phyloP scores from a whole-genome alignment of 2,113 vertebrate species.

The Camelus bactrianus region DNA sequence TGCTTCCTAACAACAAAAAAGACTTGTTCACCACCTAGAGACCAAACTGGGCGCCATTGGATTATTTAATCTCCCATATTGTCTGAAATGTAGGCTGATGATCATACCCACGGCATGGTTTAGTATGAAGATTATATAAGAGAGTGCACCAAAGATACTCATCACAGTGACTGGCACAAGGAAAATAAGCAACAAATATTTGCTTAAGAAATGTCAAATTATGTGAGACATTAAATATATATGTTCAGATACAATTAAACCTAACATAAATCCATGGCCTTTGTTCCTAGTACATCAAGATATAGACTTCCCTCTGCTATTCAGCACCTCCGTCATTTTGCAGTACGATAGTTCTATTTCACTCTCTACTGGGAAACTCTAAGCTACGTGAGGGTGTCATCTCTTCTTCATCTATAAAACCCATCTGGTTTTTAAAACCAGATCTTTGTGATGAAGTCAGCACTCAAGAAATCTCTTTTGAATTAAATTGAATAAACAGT shows the following conservation, averaged over 20 bases:
- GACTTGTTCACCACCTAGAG: not conserved
- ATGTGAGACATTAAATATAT: not conserved
- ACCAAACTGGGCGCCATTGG: not conserved
- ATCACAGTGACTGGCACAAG: not conserved
- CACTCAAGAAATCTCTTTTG: not conserved
- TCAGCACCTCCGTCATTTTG: not conserved
- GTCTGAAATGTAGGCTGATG: not conserved
- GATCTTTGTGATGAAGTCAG: not conserved
- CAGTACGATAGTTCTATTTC: not conserved
- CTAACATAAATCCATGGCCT: not conserved
- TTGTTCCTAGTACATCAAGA: not conserved
- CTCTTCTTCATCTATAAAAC: not conserved
- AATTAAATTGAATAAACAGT: conserved; percentile 10
- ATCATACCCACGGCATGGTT: not conserved
- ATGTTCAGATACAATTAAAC: not conserved
- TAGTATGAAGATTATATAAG: not conserved
- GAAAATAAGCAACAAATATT: not conserved
- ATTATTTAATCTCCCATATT: not conserved
- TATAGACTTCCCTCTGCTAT: not conserved
- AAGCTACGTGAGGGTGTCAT: not conserved
- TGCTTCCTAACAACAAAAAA: not conserved
- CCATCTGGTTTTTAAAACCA: not conserved
- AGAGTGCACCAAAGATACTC: not conserved
- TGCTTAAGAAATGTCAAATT: not conserved
- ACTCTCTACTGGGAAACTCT: not conserved